Percentiles rank a stretch among this genome's conserved stretches.
These are phyloP conservation scores for Luidia sarsii DNA, from an alignment of 53 echinoderm and acorn worm genomes.

Conservation along the genomic window DNA sequence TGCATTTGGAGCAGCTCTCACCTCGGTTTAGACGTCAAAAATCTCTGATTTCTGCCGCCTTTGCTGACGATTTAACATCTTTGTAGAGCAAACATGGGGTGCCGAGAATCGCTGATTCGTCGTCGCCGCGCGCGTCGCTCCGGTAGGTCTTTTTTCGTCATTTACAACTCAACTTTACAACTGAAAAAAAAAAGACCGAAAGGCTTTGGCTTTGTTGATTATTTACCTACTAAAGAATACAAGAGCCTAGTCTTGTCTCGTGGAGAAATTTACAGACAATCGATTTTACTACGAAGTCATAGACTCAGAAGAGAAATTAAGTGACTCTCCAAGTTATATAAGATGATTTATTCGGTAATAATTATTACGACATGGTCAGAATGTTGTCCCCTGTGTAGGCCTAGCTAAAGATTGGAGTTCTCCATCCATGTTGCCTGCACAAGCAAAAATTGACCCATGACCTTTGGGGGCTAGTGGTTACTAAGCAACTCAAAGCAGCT, in stretches of 20 bases:
- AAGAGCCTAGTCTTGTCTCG: background rate
- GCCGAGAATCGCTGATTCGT: background rate
- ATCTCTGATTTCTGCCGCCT: background rate
- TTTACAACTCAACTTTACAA: background rate
- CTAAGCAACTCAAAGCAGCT: too few species aligned
- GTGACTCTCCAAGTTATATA: too few species aligned
- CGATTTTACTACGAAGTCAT: too few species aligned
- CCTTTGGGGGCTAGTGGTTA: too few species aligned
- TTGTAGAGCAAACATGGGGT: constrained; percentile 27
- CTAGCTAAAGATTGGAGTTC: too few species aligned
- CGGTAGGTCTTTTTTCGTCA: background rate
- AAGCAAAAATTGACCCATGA: too few species aligned
- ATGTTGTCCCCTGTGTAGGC: too few species aligned
- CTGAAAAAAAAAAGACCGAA: too few species aligned
- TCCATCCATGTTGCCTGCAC: too few species aligned
- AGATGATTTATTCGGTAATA: too few species aligned
- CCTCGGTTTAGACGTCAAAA: background rate
- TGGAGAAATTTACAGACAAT: background rate
- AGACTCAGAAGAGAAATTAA: too few species aligned
- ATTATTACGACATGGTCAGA: too few species aligned
- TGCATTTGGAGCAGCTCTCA: background rate
- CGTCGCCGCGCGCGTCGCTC: background rate
- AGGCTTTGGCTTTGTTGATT: background rate
- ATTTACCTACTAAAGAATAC: background rate
- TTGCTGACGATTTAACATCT: background rate